These are phyloP conservation scores for Leucopternis melanops DNA, from an alignment of 2,113 vertebrate genomes.

Conservation along the genomic window DNA sequence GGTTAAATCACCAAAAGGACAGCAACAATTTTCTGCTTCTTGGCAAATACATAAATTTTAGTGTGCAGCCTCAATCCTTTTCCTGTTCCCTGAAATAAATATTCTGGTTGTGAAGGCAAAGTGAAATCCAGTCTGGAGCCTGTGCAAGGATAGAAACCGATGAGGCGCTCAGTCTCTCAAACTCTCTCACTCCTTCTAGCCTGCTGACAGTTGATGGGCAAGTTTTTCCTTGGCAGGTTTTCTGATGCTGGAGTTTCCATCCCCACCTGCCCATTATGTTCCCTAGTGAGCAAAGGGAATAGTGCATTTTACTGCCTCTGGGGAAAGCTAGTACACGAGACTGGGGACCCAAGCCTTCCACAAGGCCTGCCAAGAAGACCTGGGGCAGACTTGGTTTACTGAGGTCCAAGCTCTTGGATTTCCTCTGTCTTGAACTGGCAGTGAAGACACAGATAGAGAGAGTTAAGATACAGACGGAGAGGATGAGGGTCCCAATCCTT, in stretches of 20 bases:
- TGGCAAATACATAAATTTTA: neutral
- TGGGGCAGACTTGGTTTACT: neutral
- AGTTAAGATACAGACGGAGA: neutral
- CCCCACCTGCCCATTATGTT: neutral
- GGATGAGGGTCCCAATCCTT: neutral
- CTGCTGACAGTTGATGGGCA: neutral
- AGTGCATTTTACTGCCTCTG: neutral
- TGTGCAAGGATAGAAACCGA: neutral
- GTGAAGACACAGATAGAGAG: neutral
- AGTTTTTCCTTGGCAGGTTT: neutral
- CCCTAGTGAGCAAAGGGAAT: neutral
- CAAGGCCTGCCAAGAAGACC: neutral
- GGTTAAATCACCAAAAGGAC: neutral
- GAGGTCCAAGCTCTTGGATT: neutral
- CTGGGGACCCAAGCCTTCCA: neutral
- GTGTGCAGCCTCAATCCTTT: neutral
- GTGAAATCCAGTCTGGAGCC: neutral
- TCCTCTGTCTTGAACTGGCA: neutral
- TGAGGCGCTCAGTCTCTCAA: neutral
- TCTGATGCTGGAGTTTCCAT: neutral
- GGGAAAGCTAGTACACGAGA: neutral
- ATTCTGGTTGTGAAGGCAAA: neutral
- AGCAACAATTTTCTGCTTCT: neutral
- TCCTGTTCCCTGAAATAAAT: neutral
- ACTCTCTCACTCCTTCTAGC: neutral